phyloP scores from a whole-genome alignment of 2,797 vertebrate species.

The Rhinella marina region DNA sequence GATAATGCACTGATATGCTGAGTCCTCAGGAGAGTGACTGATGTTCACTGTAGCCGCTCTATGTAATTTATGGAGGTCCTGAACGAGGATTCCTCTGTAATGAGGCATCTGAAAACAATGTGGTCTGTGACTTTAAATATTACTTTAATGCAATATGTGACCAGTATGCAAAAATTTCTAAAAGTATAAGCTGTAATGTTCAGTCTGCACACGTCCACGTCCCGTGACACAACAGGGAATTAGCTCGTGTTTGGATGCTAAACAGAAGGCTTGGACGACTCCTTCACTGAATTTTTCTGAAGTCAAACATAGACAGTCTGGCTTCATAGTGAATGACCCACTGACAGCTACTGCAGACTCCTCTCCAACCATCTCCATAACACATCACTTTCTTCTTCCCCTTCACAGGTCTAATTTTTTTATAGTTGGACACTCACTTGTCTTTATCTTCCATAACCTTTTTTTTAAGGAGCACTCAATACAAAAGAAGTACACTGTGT shows the following conservation, averaged over 20 bases:
- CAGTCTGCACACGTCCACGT: not conserved
- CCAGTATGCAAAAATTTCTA: not conserved
- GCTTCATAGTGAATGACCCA: slow-evolving; percentile 2
- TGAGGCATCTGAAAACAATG: not conserved
- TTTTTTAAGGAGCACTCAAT: not conserved
- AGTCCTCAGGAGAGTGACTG: too few relatives aligned
- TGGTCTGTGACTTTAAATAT: not conserved
- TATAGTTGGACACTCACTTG: not conserved
- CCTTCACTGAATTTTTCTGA: not conserved
- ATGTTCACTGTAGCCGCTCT: too few relatives aligned
- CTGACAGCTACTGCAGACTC: not conserved
- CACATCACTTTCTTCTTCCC: not conserved
- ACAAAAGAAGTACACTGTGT: too few relatives aligned
- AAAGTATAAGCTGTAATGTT: not conserved
- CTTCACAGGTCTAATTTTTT: not conserved
- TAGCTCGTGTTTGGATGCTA: not conserved
- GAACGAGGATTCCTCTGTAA: not conserved
- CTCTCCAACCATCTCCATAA: not conserved
- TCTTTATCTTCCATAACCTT: not conserved
- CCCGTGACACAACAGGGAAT: not conserved
- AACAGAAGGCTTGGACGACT: not conserved
- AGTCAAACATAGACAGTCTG: slow-evolving; percentile 22
- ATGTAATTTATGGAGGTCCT: too few relatives aligned
- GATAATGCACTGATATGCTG: too few relatives aligned
- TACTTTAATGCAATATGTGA: not conserved